phyloP scores from a whole-genome alignment of 2,113 vertebrate genomes.

The Chitala chitala region DNA sequence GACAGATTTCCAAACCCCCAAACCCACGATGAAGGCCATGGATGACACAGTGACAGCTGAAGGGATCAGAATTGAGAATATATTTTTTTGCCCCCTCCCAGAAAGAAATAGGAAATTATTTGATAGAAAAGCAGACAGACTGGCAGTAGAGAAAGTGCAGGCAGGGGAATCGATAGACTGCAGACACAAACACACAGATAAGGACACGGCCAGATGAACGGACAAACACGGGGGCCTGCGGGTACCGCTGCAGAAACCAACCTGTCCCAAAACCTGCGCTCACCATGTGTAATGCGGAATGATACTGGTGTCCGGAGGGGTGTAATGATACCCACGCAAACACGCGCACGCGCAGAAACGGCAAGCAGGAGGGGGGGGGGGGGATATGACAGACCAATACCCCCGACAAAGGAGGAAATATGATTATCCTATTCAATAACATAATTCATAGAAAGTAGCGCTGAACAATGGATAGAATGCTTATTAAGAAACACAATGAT shows the following conservation, averaged over 20 bases:
- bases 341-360: not conserved
- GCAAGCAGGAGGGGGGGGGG: not conserved
- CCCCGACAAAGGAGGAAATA: constrained; percentile 10
- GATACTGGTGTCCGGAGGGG: not conserved
- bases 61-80: not conserved
- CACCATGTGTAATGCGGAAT: not conserved
- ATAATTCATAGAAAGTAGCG: not conserved
- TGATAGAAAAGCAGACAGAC: not conserved
- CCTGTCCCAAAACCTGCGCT: not conserved
- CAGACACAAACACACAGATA: constrained; percentile 50
- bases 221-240: not conserved
- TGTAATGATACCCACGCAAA: not conserved
- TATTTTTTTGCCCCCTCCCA: not conserved
- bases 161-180: constrained; percentile 30
- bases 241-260: not conserved
- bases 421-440: constrained; percentile 21
- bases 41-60: not conserved
- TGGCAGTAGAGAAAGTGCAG: not conserved
- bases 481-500: constrained; percentile 14
- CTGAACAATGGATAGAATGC: constrained; percentile 9
- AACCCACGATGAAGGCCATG: not conserved
- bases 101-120: constrained; percentile 13
- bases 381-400: not conserved
- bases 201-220: constrained; percentile 26
- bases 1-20: not conserved